These are phyloP conservation scores for Paracentrotus lividus DNA, from an alignment of 53 echinoderm and acorn worm species.

Conservation along the genomic window DNA sequence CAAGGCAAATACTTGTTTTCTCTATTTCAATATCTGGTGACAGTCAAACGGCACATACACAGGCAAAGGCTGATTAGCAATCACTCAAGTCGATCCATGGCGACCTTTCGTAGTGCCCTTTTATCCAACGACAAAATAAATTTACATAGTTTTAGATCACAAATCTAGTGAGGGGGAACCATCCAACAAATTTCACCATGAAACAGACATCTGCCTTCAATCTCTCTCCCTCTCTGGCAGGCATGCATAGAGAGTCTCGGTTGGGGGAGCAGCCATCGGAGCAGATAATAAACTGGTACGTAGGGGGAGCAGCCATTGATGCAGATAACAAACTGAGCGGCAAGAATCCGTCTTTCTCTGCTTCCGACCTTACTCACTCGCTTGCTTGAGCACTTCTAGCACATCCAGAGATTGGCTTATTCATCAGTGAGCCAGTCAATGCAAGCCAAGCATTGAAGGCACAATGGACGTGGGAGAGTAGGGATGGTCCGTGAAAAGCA, in stretches of 20 bases:
- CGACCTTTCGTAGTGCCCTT: background rate
- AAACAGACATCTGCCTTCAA: conserved; percentile 30
- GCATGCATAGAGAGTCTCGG: background rate
- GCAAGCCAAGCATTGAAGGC: conserved; percentile 3
- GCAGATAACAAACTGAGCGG: conserved; percentile 41
- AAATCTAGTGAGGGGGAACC: conserved; percentile 2
- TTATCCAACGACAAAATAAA: background rate
- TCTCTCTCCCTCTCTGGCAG: background rate
- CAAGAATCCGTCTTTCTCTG: background rate
- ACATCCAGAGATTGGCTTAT: conserved; percentile 18
- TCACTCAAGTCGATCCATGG: background rate
- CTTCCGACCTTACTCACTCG: background rate
- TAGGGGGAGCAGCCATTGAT: background rate
- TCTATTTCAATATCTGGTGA: background rate
- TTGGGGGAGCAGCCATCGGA: background rate
- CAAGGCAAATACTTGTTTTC: background rate
- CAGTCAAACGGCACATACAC: background rate
- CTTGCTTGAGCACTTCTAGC: conserved; percentile 13
- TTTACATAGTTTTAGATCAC: background rate
- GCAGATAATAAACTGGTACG: conserved; percentile 55
- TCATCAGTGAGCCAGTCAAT: background rate
- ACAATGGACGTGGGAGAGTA: background rate
- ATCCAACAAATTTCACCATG: conserved; percentile 30
- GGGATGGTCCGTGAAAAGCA: no score
- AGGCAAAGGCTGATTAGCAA: background rate